A percentile compares a stretch with the other conserved stretches of the same genome.
Conservation (phyloP, 2,888 invertebrate species). For the Pristionchus mayeri region DNA sequence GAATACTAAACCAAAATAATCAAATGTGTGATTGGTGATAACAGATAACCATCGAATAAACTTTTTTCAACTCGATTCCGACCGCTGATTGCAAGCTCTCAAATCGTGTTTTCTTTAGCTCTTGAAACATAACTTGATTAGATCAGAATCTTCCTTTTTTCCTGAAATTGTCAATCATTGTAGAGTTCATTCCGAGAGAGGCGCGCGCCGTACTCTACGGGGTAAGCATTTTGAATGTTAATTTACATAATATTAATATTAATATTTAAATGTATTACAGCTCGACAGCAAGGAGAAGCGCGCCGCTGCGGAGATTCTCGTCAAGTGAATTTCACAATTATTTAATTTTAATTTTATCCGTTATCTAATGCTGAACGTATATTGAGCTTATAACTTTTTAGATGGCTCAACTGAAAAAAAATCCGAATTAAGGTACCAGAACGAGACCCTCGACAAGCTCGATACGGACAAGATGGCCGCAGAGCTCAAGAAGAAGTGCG, state of each 20-base stretch:
- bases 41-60: no score
- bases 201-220: constrained; percentile 35
- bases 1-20: no score
- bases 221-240: neutral
- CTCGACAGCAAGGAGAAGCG: constrained; percentile 28
- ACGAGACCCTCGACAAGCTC: constrained; percentile 13
- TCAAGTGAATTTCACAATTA: neutral
- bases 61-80: no score
- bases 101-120: no score
- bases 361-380: no score
- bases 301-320: constrained; percentile 31
- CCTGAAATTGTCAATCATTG: no score
- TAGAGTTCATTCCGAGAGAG: constrained; percentile 26
- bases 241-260: neutral
- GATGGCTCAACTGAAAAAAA: neutral
- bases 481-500: constrained; percentile 29
- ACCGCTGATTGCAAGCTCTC: no score
- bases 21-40: no score
- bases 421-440: neutral
- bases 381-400: neutral
- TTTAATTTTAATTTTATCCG: no score
- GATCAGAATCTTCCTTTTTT: no score
- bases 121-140: no score
- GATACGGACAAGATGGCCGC: neutral
- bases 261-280: neutral